Percentiles rank a stretch among this genome's conserved stretches.
These are phyloP conservation scores for Volucella inanis DNA, from an alignment of 2,888 invertebrate genomes.

Conservation along the genomic window DNA sequence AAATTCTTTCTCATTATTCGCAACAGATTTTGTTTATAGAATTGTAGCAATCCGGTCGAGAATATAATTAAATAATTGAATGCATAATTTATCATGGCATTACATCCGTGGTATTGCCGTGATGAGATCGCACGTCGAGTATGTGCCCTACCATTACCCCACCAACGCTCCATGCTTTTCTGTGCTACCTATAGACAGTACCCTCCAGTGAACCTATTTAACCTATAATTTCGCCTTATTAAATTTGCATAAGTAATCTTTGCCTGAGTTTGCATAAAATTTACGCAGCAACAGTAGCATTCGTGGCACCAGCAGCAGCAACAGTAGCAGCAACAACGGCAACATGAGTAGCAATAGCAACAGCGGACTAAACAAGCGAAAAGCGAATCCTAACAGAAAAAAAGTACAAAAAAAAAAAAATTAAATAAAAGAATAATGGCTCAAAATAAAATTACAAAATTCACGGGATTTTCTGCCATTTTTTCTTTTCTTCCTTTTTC, in stretches of 20 bases:
- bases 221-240: conserved; percentile 74
- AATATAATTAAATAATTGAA: conserved; percentile 74
- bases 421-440: conserved; percentile 65
- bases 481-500: conserved; percentile 27
- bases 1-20: conserved; percentile 38
- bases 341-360: conserved; percentile 43
- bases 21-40: conserved; percentile 70
- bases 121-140: background rate
- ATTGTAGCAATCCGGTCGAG: conserved; percentile 52
- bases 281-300: conserved; percentile 61
- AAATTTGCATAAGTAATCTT: conserved; percentile 75
- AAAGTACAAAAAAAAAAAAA: conserved; percentile 3
- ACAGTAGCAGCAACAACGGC: too few relatives aligned
- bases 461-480: conserved; percentile 61
- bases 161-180: background rate
- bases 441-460: conserved; percentile 71
- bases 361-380: conserved; percentile 62
- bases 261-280: conserved; percentile 73
- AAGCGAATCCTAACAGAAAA: conserved; percentile 25
- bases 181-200: background rate
- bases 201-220: conserved; percentile 66
- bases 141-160: conserved; percentile 16
- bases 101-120: conserved; percentile 37
- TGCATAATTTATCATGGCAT: conserved; percentile 73
- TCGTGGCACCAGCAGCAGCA: too few relatives aligned